phyloP scores from a whole-genome alignment of 2,113 vertebrate genomes.

The Falcunculus frontatus region DNA sequence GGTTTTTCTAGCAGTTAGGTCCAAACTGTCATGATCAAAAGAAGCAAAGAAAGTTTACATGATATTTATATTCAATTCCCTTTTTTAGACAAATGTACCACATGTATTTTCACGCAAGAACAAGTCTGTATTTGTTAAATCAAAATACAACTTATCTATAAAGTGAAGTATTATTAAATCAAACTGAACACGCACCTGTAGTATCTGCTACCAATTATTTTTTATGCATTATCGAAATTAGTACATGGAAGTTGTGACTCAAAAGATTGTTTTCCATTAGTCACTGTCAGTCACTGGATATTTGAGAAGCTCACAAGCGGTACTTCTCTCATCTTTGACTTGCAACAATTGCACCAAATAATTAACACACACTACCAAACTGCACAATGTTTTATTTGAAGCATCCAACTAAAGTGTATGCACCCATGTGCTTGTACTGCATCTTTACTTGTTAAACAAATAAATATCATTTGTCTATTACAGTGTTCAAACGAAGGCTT shows the following conservation, averaged over 20 bases:
- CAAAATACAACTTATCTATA: neutral
- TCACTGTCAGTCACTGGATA: neutral
- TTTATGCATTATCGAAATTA: neutral
- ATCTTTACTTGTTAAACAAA: neutral
- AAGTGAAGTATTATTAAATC: neutral
- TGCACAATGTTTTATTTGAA: neutral
- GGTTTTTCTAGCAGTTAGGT: neutral
- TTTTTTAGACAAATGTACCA: neutral
- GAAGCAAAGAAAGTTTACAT: neutral
- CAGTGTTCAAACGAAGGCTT: neutral
- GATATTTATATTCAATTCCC: neutral
- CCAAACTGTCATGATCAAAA: neutral
- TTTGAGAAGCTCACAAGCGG: neutral
- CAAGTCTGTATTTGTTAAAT: neutral
- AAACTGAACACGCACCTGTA: neutral
- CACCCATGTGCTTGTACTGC: neutral
- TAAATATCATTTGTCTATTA: neutral
- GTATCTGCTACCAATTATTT: neutral
- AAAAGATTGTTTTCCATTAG: neutral
- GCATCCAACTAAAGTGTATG: neutral
- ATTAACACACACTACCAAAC: neutral
- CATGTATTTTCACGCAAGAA: neutral
- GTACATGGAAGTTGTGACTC: neutral
- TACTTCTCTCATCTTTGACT: neutral
- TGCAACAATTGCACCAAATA: neutral